Evolutionary conservation across 2,888 invertebrate species (phyloP), one percentile per base, ranked within the genome.

Genomic region (Drosophila ustulata): DNA sequence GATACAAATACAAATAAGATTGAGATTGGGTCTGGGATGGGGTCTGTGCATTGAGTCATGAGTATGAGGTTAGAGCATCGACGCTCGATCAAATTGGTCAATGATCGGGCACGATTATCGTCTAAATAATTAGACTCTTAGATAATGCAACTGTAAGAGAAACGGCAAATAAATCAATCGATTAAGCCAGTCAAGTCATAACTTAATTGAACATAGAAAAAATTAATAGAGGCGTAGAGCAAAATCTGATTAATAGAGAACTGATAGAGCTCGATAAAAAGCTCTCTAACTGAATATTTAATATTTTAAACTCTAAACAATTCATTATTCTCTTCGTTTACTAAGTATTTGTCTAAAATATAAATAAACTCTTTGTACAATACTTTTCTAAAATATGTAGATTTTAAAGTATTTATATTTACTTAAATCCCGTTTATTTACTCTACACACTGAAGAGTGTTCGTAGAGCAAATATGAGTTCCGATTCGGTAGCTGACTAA

Each of bases 21-120:
- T 34, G 26, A 28, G 49, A 55, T 49, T 34, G 43, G 32, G 30
- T 32, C 34, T 53, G 25, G 8, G 25, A 45, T 58, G 51, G 30
- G 28, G 62, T 34, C 45, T 49, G 43, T 13, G 18, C 28, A 30
- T 58, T 37, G 6, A 45, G 30, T 73, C 59, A 63, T 66, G 57
- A 61, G 25, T 52, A 61, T 66, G 65, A 8, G 57, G 53, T 72
- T 61, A 53, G 46, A 57, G 59, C 18, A 53, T 61, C 0, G 8
- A 45, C 30, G 30, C 28, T 46, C 28, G 45, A 53, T 50, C 23
- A 61, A 45, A 57, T 41, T 61, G 28, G 32, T 23, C 25, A 43
- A 62, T 51, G 43, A 13, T 50, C 49, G 45, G 41, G 26, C 78
- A 77, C 77, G 78, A 78, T 46, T 59, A 28, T 8, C 49, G 50